A percentile compares a stretch with the other conserved stretches of the same genome.
phyloP scores from a whole-genome alignment of 2,888 invertebrate genomes.

The Dioctria linearis region DNA sequence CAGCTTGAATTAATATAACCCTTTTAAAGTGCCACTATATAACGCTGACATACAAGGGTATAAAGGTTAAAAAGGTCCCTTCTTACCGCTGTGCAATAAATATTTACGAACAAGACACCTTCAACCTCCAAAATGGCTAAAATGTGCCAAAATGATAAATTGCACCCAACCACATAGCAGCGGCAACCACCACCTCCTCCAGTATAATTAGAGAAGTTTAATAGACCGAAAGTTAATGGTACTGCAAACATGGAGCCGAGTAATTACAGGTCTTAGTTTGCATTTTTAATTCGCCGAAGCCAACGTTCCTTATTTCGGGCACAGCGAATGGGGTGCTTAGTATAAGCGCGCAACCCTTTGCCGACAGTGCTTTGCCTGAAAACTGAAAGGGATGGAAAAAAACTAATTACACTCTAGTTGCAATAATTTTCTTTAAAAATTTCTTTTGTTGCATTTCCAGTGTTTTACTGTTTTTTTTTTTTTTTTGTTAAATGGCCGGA shows the following conservation, averaged over 20 bases:
- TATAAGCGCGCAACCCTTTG: not conserved
- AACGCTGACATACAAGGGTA: too few relatives aligned
- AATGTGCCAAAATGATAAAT: conserved; percentile 20
- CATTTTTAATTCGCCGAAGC: conserved; percentile 44
- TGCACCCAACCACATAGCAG: not conserved
- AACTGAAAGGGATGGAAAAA: not conserved
- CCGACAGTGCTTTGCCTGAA: not conserved
- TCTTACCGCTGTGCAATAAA: not conserved
- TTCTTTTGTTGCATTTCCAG: conserved; percentile 23
- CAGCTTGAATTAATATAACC: too few relatives aligned
- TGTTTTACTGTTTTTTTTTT: conserved; percentile 24
- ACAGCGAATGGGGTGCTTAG: conserved; percentile 1
- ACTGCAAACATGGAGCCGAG: conserved; percentile 47
- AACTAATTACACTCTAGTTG: conserved; percentile 16
- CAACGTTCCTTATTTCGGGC: conserved; percentile 29
- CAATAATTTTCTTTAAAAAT: conserved; percentile 8
- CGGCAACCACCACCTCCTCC: not conserved
- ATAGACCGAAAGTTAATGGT: conserved; percentile 42
- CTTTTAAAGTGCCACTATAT: too few relatives aligned
- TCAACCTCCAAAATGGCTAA: not conserved
- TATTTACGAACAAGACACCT: not conserved
- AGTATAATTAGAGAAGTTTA: conserved; percentile 22
- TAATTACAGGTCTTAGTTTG: conserved; percentile 44
- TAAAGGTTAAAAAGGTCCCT: too few relatives aligned
- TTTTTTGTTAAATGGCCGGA: not conserved